Percentiles rank a stretch among this genome's conserved stretches.
These are phyloP conservation scores for Hemaris fuciformis DNA, from an alignment of 2,888 invertebrate genomes.

Conservation along the genomic window DNA sequence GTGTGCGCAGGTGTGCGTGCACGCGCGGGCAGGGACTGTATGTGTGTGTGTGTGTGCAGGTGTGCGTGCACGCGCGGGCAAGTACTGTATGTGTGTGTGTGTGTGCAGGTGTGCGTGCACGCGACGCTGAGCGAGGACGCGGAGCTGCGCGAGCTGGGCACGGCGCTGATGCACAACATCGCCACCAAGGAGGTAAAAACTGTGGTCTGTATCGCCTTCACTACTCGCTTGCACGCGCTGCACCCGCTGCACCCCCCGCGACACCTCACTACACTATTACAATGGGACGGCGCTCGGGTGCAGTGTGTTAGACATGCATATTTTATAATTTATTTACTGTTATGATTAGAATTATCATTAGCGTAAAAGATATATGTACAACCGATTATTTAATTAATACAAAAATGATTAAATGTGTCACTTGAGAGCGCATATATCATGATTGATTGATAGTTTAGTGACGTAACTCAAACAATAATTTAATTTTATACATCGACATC, in stretches of 20 bases:
- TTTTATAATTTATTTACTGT: too few relatives aligned
- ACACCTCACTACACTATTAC: too few relatives aligned
- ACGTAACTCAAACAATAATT: too few relatives aligned
- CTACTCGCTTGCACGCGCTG: slow-evolving; percentile 17
- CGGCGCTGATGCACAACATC: slow-evolving; percentile 93
- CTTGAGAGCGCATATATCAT: too few relatives aligned
- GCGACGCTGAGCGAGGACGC: slow-evolving; percentile 87
- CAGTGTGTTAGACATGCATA: not conserved
- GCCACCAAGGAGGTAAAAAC: slow-evolving; percentile 98
- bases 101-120: slow-evolving; percentile 89
- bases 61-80: slow-evolving; percentile 88
- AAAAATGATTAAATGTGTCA: too few relatives aligned
- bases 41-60: slow-evolving; percentile 73
- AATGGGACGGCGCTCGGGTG: too few relatives aligned
- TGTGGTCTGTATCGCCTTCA: slow-evolving; percentile 90
- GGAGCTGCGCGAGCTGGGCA: slow-evolving; percentile 89
- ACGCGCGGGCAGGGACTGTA: too few relatives aligned
- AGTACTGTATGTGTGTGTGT: slow-evolving; percentile 16
- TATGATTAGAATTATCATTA: too few relatives aligned
- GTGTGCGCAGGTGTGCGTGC: slow-evolving; percentile 87
- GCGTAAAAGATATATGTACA: too few relatives aligned
- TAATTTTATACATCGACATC: too few relatives aligned
- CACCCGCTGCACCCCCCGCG: not conserved
- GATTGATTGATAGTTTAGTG: too few relatives aligned
- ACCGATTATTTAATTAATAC: too few relatives aligned